Percentiles rank a stretch among this genome's conserved stretches.
phyloP scores from a whole-genome alignment of 2,797 vertebrate genomes.

The Semaprochilodus insignis region DNA sequence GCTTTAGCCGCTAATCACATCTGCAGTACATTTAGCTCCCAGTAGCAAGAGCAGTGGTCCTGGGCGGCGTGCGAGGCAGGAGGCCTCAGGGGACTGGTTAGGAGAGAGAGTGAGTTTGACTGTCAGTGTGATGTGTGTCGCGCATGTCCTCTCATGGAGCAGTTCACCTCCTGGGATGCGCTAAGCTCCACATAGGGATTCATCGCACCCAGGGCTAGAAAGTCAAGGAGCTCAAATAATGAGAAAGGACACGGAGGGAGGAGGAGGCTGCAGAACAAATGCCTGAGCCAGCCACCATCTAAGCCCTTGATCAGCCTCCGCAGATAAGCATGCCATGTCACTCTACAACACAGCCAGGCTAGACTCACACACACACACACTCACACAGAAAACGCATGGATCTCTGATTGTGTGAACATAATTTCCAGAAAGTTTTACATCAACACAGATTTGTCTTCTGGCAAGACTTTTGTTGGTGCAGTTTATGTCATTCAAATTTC shows the following conservation, averaged over 20 bases:
- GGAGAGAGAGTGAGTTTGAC: conserved; percentile 30
- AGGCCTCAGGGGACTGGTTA: conserved; percentile 31
- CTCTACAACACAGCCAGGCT: conserved; percentile 30
- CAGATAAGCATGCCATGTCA: conserved; percentile 59
- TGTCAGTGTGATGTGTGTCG: conserved; percentile 51
- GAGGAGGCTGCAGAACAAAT: conserved; percentile 46
- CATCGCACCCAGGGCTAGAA: conserved; percentile 51
- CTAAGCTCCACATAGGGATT: conserved; percentile 62
- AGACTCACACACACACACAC: background rate
- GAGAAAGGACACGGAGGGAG: conserved; percentile 26
- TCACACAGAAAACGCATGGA: background rate
- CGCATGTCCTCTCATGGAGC: conserved; percentile 42
- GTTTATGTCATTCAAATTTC: background rate
- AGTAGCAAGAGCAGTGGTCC: conserved; percentile 5
- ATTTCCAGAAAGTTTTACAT: background rate
- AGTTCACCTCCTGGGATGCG: conserved; percentile 50
- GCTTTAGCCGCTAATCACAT: conserved; percentile 26
- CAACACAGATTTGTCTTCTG: background rate
- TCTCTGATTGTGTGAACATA: background rate
- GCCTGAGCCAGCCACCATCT: conserved; percentile 42
- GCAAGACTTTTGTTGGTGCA: background rate
- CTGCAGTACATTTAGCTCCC: conserved; percentile 22
- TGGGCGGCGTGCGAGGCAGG: background rate
- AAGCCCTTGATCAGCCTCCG: conserved; percentile 54
- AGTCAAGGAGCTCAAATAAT: conserved; percentile 57